These are phyloP conservation scores for Nemotelus pantherinus DNA, from an alignment of 2,888 invertebrate genomes.

Conservation along the genomic window DNA sequence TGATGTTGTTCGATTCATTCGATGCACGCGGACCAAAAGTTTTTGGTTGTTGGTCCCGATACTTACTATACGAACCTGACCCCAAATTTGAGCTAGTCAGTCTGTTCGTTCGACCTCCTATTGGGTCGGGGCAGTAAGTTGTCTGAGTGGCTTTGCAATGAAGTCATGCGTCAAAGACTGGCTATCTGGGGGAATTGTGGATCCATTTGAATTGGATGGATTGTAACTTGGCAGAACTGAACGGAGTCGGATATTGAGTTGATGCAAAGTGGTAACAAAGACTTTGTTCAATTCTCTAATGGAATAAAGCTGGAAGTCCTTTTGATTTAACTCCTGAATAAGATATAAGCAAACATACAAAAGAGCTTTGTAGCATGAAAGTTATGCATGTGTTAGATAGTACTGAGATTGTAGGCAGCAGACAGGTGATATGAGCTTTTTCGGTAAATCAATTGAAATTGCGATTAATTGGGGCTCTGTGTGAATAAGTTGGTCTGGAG, in stretches of 20 bases:
- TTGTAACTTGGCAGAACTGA: too few relatives aligned
- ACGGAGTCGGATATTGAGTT: too few relatives aligned
- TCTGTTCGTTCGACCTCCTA: too few relatives aligned
- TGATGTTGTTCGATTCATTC: slow-evolving; percentile 41
- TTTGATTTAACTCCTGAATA: slow-evolving; percentile 2
- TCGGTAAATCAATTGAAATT: too few relatives aligned
- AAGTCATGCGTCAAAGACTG: too few relatives aligned
- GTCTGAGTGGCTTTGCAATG: too few relatives aligned
- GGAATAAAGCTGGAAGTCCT: slow-evolving; percentile 20
- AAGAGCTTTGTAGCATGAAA: not conserved
- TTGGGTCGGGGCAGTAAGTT: too few relatives aligned
- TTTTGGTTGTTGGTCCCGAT: too few relatives aligned
- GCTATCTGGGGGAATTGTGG: too few relatives aligned
- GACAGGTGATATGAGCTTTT: slow-evolving; percentile 6
- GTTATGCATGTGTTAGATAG: not conserved
- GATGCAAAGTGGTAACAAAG: slow-evolving; percentile 28
- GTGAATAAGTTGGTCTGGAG: too few relatives aligned
- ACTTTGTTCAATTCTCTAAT: slow-evolving; percentile 26
- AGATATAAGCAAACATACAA: slow-evolving; percentile 18
- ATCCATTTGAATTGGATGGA: too few relatives aligned
- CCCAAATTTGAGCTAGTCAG: not conserved
- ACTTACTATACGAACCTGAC: not conserved
- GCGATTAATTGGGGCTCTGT: too few relatives aligned
- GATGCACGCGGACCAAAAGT: slow-evolving; percentile 7
- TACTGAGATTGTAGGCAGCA: not conserved